Conservation (phyloP, 1,140 invertebrate genomes). For the Zaprionus gabonicus region DNA sequence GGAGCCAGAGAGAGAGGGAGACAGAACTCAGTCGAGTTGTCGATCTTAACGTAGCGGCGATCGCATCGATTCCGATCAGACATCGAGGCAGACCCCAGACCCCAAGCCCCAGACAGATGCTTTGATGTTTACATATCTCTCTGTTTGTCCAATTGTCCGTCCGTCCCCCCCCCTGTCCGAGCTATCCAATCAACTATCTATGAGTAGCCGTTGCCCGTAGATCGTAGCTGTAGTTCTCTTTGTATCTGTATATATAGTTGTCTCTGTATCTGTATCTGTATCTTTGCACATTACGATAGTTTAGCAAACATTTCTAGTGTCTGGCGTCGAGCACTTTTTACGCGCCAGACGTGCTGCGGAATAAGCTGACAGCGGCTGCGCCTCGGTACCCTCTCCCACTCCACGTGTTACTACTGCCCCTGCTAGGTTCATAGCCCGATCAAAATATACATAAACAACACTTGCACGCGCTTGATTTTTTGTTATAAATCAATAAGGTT, state of each 20-base stretch:
- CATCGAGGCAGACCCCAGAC: constrained; percentile 51
- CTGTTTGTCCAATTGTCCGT: constrained; percentile 20
- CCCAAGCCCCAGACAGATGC: constrained; percentile 53
- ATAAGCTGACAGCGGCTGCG: constrained; percentile 27
- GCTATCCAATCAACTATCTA: constrained; percentile 18
- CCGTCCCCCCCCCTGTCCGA: not conserved
- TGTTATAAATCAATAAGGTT: constrained; percentile 15
- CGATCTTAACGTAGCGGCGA: constrained; percentile 15
- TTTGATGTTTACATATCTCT: constrained; percentile 65
- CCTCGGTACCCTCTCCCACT: not conserved
- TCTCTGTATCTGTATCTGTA: constrained; percentile 6
- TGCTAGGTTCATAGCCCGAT: not conserved
- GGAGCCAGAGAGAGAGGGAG: not conserved
- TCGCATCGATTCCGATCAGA: constrained; percentile 60
- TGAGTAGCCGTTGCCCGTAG: constrained; percentile 1
- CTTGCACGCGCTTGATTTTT: constrained; percentile 27
- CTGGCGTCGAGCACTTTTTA: constrained; percentile 29
- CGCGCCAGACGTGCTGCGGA: constrained; percentile 36
- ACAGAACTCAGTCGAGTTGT: constrained; percentile 31
- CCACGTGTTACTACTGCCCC: not conserved
- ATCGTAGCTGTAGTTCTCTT: not conserved
- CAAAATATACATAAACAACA: constrained; percentile 6
- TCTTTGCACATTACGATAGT: constrained; percentile 26
- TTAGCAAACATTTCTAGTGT: constrained; percentile 44
- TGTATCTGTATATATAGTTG: constrained; percentile 1